phyloP scores from a whole-genome alignment of 2,888 invertebrate genomes.

The Oscheius sp. region DNA sequence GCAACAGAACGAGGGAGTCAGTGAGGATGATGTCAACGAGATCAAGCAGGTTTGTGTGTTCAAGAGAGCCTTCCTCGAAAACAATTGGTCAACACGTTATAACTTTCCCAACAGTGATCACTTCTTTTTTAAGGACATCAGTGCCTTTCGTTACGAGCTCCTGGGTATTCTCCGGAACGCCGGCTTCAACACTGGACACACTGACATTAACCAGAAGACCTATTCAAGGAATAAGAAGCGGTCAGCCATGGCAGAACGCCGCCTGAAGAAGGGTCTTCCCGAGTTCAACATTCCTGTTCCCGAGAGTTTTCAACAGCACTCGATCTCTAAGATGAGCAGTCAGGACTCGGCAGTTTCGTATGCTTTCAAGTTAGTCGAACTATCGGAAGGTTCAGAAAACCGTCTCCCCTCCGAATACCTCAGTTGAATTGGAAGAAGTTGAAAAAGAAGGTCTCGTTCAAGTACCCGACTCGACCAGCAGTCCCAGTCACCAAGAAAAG shows the following conservation, averaged over 20 bases:
- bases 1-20: constrained; percentile 95
- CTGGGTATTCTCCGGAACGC: constrained; percentile 95
- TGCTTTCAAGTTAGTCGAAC: background rate
- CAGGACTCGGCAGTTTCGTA: constrained; percentile 5
- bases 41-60: constrained; percentile 83
- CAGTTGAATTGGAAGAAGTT: constrained; percentile 42
- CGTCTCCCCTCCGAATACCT: constrained; percentile 29
- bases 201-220: constrained; percentile 63
- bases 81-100: no score
- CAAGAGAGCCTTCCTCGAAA: no score
- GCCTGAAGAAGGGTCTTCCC: constrained; percentile 59
- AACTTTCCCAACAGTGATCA: no score
- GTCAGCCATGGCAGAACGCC: constrained; percentile 63
- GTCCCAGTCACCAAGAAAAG: constrained; percentile 30
- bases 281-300: constrained; percentile 62
- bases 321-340: background rate
- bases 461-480: constrained; percentile 25
- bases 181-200: constrained; percentile 77
- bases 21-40: constrained; percentile 98
- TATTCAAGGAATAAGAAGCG: constrained; percentile 64
- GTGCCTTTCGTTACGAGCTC: constrained; percentile 95
- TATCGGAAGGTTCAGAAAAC: background rate
- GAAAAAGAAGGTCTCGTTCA: constrained; percentile 45
- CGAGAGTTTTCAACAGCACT: constrained; percentile 47
- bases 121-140: constrained; percentile 81